Conservation (phyloP, 2,113 vertebrate species). For the Balaeniceps rex region DNA sequence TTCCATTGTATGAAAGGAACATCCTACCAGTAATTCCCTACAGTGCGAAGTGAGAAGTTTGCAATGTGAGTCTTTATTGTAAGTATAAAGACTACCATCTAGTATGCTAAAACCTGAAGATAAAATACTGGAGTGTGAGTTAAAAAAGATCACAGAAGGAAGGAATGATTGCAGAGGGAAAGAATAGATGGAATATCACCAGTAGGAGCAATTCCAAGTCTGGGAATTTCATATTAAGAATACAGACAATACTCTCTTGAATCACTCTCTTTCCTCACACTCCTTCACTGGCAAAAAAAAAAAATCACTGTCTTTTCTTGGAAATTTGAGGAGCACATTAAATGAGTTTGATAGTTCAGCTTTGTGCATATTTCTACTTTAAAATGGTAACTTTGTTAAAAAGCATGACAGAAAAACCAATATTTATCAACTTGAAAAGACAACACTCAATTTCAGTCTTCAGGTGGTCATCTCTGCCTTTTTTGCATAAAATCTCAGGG, state of each 20-base stretch:
- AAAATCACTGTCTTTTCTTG: background rate
- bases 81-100: background rate
- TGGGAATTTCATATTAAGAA: background rate
- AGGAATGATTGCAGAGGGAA: background rate
- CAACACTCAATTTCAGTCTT: background rate
- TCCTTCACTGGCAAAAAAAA: background rate
- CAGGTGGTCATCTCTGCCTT: background rate
- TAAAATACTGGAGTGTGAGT: background rate
- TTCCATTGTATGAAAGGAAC: background rate
- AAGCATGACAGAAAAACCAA: background rate
- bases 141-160: background rate
- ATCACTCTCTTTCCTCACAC: background rate
- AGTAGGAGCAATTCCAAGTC: background rate
- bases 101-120: background rate
- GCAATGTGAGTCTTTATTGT: background rate
- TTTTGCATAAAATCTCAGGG: background rate
- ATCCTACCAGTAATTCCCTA: background rate
- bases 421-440: background rate
- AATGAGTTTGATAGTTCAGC: background rate
- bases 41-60: background rate
- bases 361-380: background rate
- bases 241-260: background rate
- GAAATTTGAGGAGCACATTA: background rate
- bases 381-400: background rate
- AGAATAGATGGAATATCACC: background rate